Evolutionary conservation across 1,140 invertebrate genomes (phyloP).

Genomic region (Drusus annulatus): DNA sequence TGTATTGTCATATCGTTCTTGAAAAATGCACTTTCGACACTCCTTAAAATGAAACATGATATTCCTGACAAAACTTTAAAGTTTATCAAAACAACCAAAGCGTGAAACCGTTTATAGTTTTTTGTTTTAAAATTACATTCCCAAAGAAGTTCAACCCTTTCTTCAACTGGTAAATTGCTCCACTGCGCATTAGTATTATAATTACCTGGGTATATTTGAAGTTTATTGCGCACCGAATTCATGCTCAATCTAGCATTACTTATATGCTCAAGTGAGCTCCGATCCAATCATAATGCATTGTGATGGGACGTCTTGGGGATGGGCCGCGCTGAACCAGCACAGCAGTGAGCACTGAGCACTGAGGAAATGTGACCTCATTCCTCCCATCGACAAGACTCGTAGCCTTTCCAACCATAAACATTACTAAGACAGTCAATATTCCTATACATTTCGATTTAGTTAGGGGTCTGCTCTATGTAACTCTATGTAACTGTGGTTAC

Average conservation of each 20-base stretch:
- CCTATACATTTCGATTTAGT: no score
- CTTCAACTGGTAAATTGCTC: slow-evolving; percentile 17
- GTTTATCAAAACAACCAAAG: slow-evolving; percentile 17
- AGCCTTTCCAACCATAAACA: no score
- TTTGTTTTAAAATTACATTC: slow-evolving; percentile 30
- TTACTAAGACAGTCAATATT: no score
- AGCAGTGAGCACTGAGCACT: slow-evolving; percentile 44
- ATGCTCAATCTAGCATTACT: slow-evolving; percentile 48
- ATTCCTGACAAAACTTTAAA: slow-evolving; percentile 18
- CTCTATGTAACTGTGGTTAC: no score
- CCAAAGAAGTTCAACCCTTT: slow-evolving; percentile 20
- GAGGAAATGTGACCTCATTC: slow-evolving; percentile 52
- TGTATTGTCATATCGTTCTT: slow-evolving; percentile 25
- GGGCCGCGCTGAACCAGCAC: slow-evolving; percentile 52
- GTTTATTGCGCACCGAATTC: slow-evolving; percentile 40
- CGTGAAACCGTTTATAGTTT: slow-evolving; percentile 34
- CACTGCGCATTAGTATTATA: slow-evolving; percentile 31
- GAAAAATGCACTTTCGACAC: slow-evolving; percentile 14
- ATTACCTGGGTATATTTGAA: slow-evolving; percentile 28
- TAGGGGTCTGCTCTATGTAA: no score
- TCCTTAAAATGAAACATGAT: slow-evolving; percentile 39
- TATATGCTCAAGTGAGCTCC: slow-evolving; percentile 55
- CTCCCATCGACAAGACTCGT: no score
- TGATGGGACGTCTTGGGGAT: slow-evolving; percentile 18
- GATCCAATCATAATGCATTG: slow-evolving; percentile 40